Evolutionary conservation across 2,113 vertebrate species (phyloP), one percentile per base, ranked within the genome.

Genomic region (Nycticryphes semicollaris): DNA sequence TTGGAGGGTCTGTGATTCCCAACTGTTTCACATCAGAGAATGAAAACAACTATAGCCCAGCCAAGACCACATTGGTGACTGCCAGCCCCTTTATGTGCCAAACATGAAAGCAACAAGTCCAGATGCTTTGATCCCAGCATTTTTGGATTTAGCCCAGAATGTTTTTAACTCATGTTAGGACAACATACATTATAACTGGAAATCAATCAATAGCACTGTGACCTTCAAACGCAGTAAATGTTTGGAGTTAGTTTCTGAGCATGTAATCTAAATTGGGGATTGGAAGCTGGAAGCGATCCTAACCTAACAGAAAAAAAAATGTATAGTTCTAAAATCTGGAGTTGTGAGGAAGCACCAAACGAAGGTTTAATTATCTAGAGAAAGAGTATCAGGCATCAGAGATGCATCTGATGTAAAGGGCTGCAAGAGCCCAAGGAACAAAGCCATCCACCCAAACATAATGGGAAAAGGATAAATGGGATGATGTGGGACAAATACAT

Each of bases 1-100:
- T 98, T 98, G 98, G 97, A 98, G 98, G 97, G 97, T 97, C 97
- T 98, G 97, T 96, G 97, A 98, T 98, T 98, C 98, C 98, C 98
- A 98, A 98, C 98, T 98, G 98, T 98, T 98, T 98, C 97, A 98
- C 98, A 98, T 98, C 98, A 98, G 98, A 98, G 97, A 98, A 98
- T 94, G 97, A 98, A 98, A 98, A 98, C 98, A 98, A 98, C 97
- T 91, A 97, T 84, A 97, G 94, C 97, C 93, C 94, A 96, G 98
- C 98, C 98, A 98, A 98, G 98, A 98, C 98, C 98, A 98, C 98
- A 98, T 98, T 96, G 98, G 98, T 98, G 97, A 98, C 97, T 98
- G 98, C 98, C 98, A 98, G 98, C 97, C 98, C 98, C 98, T 98
- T 98, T 97, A 97, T 98, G 98, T 98, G 98, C 98, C 98, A 98